A percentile compares a stretch with the other conserved stretches of the same genome.
Conservation (phyloP, 2,888 invertebrate species). For the Lordiphosa andalusiaca region DNA sequence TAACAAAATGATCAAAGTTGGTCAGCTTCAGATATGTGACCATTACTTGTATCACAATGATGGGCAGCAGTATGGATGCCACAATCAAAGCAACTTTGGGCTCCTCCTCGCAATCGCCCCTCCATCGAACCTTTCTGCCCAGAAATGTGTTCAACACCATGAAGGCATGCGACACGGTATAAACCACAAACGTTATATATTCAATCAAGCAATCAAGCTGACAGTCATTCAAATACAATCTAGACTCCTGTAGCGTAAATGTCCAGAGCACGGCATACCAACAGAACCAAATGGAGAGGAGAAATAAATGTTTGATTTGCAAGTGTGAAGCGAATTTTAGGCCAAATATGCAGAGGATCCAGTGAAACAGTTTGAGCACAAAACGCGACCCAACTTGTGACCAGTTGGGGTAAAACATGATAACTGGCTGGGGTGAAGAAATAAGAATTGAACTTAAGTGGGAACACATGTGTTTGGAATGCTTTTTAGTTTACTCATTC, state of each 20-base stretch:
- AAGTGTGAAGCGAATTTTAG: conserved; percentile 13
- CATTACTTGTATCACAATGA: background rate
- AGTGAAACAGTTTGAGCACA: conserved; percentile 23
- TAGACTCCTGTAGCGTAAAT: background rate
- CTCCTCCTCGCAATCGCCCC: background rate
- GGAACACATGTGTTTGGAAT: background rate
- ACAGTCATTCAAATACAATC: conserved; percentile 3
- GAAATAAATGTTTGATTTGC: conserved; percentile 28
- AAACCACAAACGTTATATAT: conserved; percentile 13
- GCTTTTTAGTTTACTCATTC: conserved; percentile 16
- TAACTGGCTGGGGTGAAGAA: conserved; percentile 3
- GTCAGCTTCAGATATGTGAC: background rate
- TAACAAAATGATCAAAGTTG: background rate
- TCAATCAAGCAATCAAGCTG: conserved; percentile 34
- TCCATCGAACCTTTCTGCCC: background rate
- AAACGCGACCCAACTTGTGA: conserved; percentile 25
- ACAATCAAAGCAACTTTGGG: conserved; percentile 12
- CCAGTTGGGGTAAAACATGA: conserved; percentile 22
- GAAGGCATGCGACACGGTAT: conserved; percentile 27
- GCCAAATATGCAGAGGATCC: conserved; percentile 29
- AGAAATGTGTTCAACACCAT: conserved; percentile 37
- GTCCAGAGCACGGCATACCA: conserved; percentile 36
- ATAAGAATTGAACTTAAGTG: background rate
- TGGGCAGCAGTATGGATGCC: conserved; percentile 13
- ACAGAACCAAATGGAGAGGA: conserved; percentile 29